Evolutionary conservation across 2,797 vertebrate species (phyloP), one percentile per base, ranked within the genome.

Genomic region (Potorous gilbertii): DNA sequence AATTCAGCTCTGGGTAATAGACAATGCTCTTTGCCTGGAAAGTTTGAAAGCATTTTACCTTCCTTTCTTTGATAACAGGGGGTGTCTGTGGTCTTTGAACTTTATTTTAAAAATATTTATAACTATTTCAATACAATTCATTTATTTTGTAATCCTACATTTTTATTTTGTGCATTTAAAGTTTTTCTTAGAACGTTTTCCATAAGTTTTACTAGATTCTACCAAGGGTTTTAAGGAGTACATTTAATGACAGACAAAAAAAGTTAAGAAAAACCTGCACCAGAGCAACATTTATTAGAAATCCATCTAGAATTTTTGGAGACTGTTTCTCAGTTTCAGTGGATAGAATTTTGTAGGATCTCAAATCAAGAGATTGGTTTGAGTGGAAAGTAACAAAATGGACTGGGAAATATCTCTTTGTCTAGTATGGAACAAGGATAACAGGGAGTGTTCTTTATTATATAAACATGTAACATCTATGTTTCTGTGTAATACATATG

Each of bases 1-100:
- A 89, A 96, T 91, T 96, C 5, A 93, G n/a, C 55, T 91, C 87
- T 92, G 52, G 89, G 40, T 90, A 56, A 4, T 27, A 3, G 74
- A 13, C 50, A 5, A 50, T 55, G 94, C 0, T 16, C 50, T 28
- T 24, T 34, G 4, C 54, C 8, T 62, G 59, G 6, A 29, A 94
- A 34, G 94, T 28, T 62, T 91, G 6, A 29, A 62, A 56, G 46
- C 11, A 16, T 16, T 93, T 93, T 95, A 14, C 3, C 21, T 62
- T 91, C 34, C 40, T 92, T 40, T 91, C 14, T 1, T 66, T 95
- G 50, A 92, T 0, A 89, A 10, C 16, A 93, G 28, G 91, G 55
- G 18, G 93, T 29, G 92, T 3, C 16, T 74, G 34, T 21, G n/a
- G 6, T 74, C 66, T 74, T n/a, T 74, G n/a, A 21, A 74, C n/a